Evolutionary conservation across 2,888 invertebrate species (phyloP), one percentile per base, ranked within the genome.

Genomic region (Tenthredo scrophulariae): DNA sequence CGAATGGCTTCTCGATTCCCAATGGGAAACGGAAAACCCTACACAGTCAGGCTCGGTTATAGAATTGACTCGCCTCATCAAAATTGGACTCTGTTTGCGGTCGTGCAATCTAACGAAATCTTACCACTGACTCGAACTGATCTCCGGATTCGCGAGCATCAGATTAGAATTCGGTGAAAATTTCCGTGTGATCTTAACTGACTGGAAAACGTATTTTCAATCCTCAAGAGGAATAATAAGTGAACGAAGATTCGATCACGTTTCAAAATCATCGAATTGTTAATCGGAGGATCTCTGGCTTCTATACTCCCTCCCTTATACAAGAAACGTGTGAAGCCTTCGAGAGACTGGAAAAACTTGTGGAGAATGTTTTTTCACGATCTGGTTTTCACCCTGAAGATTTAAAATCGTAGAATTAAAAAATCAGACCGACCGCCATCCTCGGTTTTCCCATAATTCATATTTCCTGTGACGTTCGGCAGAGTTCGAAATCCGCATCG

Each of bases 11-110:
- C 67, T 33, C 67, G 18, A 67, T 67, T 67, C 67, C 67, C 67
- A 33, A 33, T 18, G 67, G 67, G 33, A 67, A 67, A 67, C 67
- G 67, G 33, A 67, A 33, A 33, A 33, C 18, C 33, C 67, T 67
- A 67, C 1, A 18, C 0, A 67, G 67, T 67, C 15, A 7, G 37
- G 1, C 33, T 67, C 18, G 67, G 33, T 67, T 67, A 67, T 67
- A 67, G 67, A 67, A 67, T 67, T 67, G 67, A 67, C 67, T 67
- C 67, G 33, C 29, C 33, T 67, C 33, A 67, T 67, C 67, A 67
- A 33, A 67, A 67, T 67, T 67, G 62, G 62, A 62, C 67, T 67
- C 67, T 62, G 62, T 62, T 62, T 7, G 26, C 26, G 62, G 62
- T 26, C 62, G 26, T 26, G 13, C 22, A 22, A 62, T 62, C 62